Percentiles rank a stretch among this genome's conserved stretches.
Conservation (phyloP, 2,888 invertebrate species). For the Odontomyia ornata region DNA sequence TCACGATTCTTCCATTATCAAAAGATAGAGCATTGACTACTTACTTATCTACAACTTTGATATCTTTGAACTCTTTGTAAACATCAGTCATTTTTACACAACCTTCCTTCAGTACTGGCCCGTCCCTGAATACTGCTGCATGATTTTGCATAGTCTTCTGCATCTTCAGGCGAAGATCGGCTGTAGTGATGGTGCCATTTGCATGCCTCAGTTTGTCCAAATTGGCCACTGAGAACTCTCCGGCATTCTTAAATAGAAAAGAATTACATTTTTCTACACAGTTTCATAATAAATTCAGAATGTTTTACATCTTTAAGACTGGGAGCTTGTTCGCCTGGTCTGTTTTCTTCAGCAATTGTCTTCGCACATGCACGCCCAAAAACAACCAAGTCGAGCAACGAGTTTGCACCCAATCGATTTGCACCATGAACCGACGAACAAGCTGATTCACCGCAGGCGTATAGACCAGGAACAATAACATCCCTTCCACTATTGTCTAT, state of each 20-base stretch:
- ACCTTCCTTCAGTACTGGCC: conserved; percentile 83
- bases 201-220: conserved; percentile 81
- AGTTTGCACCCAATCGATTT: conserved; percentile 95
- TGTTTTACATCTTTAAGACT: conserved; percentile 70
- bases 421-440: conserved; percentile 97
- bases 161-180: conserved; percentile 84
- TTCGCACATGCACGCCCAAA: conserved; percentile 94
- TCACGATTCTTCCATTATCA: too few relatives aligned
- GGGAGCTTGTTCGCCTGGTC: conserved; percentile 83
- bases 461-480: conserved; percentile 80
- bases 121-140: conserved; percentile 93
- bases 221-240: conserved; percentile 90
- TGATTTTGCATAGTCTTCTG: conserved; percentile 95
- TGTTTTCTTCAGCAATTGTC: conserved; percentile 80
- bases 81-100: conserved; percentile 73
- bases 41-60: conserved; percentile 77
- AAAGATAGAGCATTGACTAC: too few relatives aligned
- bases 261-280: background rate
- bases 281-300: background rate
- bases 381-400: conserved; percentile 94
- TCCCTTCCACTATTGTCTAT: conserved; percentile 47
- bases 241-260: conserved; percentile 76
- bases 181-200: conserved; percentile 77
- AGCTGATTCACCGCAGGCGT: conserved; percentile 91
- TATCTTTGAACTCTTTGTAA: conserved; percentile 76